Evolutionary conservation across 2,797 vertebrate species (phyloP), one percentile per base, ranked within the genome.

Genomic region (Enteromius viviparus): DNA sequence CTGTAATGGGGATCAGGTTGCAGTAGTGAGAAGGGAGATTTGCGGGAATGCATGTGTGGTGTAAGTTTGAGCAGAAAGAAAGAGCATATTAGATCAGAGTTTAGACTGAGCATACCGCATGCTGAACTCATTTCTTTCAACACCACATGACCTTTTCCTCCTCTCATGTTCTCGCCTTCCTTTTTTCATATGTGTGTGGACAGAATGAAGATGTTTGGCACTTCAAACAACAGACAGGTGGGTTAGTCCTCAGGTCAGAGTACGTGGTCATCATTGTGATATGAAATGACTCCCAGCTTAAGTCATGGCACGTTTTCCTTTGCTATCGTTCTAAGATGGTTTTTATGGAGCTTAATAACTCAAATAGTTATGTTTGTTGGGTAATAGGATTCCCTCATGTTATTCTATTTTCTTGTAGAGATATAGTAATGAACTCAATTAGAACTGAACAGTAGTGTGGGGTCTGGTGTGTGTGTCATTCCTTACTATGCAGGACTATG

Each of bases 21-120:
- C 78, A 29, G 7, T 65, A 75, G 49, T 51, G 29, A 72, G 71
- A 32, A 14, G 14, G 62, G 47, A 42, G 62, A 79, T 84, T 86
- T 86, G 76, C 42, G 21, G 60, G 76, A 82, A 82, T 60, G 17
- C 26, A 12, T 45, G 9, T 12, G 49, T 60, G 53, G 49, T 85
- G 11, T 51, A 82, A 71, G 58, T 29, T 87, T 82, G 76, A 76
- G 84, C 84, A 87, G 84, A 85, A 77, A 86, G 74, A 88, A 88
- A 86, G 77, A 77, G 88, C 85, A 88, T 88, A 80, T 79, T 76
- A 86, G 84, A 89, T 88, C 84, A 84, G 85, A 86, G 82, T 81
- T 84, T 81, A 82, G 78, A 86, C 65, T 37, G 42, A 77, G 70
- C 53, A 72, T 53, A 51, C 77, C 83, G 79, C 81, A 82, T 80